Evolutionary conservation across 2,888 invertebrate species (phyloP).

Genomic region (Antheraea assamensis): DNA sequence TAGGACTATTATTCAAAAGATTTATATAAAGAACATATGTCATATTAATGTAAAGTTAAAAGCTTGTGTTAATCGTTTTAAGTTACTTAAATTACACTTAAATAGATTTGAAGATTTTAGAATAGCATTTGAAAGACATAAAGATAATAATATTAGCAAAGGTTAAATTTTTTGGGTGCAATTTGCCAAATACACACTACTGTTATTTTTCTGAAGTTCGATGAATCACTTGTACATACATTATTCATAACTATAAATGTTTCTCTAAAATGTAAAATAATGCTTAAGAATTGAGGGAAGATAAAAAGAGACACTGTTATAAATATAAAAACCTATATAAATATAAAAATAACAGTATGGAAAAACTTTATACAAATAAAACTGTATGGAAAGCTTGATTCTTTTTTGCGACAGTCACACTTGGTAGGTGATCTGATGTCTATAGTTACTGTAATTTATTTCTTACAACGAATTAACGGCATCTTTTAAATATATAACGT

Average conservation of each 20-base stretch:
- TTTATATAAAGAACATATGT: neutral
- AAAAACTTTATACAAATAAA: neutral
- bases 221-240: neutral
- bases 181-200: too few relatives aligned
- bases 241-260: too few relatives aligned
- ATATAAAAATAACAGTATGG: neutral
- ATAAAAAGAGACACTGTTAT: too few relatives aligned
- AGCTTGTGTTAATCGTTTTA: neutral
- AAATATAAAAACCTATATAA: too few relatives aligned
- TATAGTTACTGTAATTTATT: neutral
- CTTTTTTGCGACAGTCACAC: neutral
- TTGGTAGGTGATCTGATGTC: neutral
- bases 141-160: too few relatives aligned
- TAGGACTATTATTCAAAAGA: neutral
- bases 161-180: too few relatives aligned
- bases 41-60: neutral
- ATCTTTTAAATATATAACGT: neutral
- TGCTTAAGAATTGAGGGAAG: too few relatives aligned
- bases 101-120: too few relatives aligned
- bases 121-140: too few relatives aligned
- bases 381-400: neutral
- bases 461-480: neutral
- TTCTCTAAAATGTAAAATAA: too few relatives aligned
- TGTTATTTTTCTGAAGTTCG: neutral
- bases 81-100: too few relatives aligned